Evolutionary conservation across 2,888 invertebrate species (phyloP).

Genomic region (Clunio marinus): DNA sequence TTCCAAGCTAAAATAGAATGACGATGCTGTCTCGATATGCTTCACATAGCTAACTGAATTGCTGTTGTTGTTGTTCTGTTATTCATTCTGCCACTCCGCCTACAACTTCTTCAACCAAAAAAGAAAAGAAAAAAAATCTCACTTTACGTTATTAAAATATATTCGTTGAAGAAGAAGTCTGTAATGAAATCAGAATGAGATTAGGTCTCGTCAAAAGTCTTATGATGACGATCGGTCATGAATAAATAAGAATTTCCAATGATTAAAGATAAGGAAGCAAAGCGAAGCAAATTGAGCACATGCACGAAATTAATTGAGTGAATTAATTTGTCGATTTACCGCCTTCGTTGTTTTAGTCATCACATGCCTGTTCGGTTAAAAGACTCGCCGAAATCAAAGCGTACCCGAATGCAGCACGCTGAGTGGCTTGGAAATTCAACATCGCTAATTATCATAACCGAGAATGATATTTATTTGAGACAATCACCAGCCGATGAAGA

Average conservation of each 20-base stretch:
- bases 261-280: neutral
- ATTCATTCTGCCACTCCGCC: no score
- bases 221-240: slow-evolving; percentile 22
- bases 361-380: slow-evolving; percentile 80
- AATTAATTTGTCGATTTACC: no score
- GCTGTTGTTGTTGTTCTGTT: no score
- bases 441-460: slow-evolving; percentile 71
- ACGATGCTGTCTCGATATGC: no score
- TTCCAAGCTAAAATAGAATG: no score
- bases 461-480: slow-evolving; percentile 85
- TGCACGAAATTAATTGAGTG: no score
- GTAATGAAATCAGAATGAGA: slow-evolving; percentile 34
- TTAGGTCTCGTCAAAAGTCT: neutral
- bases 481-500: slow-evolving; percentile 65
- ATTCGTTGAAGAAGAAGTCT: neutral
- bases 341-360: slow-evolving; percentile 68
- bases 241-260: slow-evolving; percentile 16
- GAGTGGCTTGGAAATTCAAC: slow-evolving; percentile 77
- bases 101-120: no score
- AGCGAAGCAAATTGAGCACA: neutral
- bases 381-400: slow-evolving; percentile 63
- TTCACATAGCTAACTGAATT: no score
- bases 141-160: neutral
- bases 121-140: neutral
- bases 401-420: slow-evolving; percentile 75